Evolutionary conservation across 1,140 invertebrate genomes (phyloP).

Genomic region (Mamestra configurata): DNA sequence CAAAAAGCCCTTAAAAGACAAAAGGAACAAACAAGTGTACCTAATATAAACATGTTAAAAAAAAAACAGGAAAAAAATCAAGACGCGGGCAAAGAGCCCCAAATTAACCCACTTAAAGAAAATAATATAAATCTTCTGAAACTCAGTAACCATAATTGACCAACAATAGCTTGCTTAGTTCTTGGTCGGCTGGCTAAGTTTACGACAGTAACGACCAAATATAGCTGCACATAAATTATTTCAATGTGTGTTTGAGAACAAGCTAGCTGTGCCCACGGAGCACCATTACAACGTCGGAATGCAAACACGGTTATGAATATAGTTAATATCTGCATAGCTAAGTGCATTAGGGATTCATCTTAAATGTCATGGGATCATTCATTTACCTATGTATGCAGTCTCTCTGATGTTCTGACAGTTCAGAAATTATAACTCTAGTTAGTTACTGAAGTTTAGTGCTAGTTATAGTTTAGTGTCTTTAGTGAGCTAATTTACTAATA

Average conservation of each 20-base stretch:
- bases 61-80: no score
- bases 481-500: no score
- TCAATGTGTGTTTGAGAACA: neutral
- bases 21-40: no score
- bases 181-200: neutral
- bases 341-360: slow-evolving; percentile 12
- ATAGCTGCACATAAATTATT: slow-evolving; percentile 38
- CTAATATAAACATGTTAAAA: no score
- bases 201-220: slow-evolving; percentile 4
- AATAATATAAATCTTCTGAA: no score
- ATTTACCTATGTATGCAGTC: neutral
- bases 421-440: neutral
- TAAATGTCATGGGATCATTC: neutral
- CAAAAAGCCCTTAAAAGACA: no score
- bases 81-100: no score
- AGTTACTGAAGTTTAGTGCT: no score
- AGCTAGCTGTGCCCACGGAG: neutral
- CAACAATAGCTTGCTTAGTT: slow-evolving; percentile 9
- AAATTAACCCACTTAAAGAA: no score
- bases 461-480: no score
- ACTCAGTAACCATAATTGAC: slow-evolving; percentile 26
- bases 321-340: slow-evolving; percentile 22
- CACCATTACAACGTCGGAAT: neutral
- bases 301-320: slow-evolving; percentile 38
- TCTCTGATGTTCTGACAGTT: neutral